Base-by-base conservation (phyloP, 2,113 vertebrate species). In the Tachysurus vachellii region DNA sequence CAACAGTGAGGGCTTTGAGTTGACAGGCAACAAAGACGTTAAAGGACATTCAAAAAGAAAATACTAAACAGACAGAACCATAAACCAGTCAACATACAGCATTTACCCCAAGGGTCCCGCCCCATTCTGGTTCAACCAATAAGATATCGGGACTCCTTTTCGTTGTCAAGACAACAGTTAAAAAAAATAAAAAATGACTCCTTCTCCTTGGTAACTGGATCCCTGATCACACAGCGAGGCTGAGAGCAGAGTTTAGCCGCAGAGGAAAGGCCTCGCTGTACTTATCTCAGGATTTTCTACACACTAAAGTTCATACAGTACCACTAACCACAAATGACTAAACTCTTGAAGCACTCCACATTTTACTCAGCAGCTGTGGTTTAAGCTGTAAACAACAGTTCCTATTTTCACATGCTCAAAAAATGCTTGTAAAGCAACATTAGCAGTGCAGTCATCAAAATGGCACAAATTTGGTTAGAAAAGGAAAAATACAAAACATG, bases 111-210 rank as follows among this genome's bases (percentile, higher is more conserved):
- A 80, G 64, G 44, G 6, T 59, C 8, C 79, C 50, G n/a, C 28
- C 28, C 62, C 28, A 64, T 85, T 89, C 62, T 81, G 71, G 88
- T 61, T 87, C 56, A 80, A 47, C 85, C 91, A 93, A 92, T 91
- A 80, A 88, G 61, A 90, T 66, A 75, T 53, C 50, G 84, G 79
- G 80, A 82, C 89, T 75, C 83, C 77, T 73, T 84, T 83, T 88
- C 36, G 93, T 94, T 89, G 93, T 87, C 93, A 93, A 85, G 92
- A 92, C 87, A 94, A 94, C 93, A 79, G 82, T 61, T n/a, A 88
- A 92, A 88, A 85, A 73, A 86, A 75, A 17, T 17, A 16, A 73
- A 71, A 71, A 68, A 68, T 2, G 4, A 57, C 44, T 85, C 80
- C 13, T 89, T 93, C 92, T 92, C 90, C 81, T 82, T 86, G 17